phyloP scores from a whole-genome alignment of 2,113 vertebrate genomes.

The Cariama cristata region DNA sequence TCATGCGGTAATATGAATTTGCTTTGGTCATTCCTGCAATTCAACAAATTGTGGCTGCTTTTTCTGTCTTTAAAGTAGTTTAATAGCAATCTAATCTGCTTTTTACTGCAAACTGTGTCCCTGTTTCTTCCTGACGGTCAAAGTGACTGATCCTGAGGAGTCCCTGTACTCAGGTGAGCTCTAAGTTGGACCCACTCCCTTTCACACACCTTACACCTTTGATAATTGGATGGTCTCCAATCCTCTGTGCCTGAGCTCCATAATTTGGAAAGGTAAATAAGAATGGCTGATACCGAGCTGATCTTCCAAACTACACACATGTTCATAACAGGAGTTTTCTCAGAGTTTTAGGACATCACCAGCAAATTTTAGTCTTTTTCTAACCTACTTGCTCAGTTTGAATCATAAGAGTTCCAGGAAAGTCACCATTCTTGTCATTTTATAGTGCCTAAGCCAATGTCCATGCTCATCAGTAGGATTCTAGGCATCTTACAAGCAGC shows the following conservation, averaged over 20 bases:
- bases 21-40: not conserved
- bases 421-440: not conserved
- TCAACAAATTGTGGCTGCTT: not conserved
- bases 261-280: not conserved
- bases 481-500: not conserved
- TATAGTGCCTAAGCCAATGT: not conserved
- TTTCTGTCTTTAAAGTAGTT: not conserved
- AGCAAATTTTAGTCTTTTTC: not conserved
- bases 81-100: not conserved
- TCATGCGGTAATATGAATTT: not conserved
- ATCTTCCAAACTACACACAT: not conserved
- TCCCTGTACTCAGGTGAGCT: not conserved
- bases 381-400: not conserved
- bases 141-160: not conserved
- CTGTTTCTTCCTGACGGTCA: not conserved
- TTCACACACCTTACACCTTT: not conserved
- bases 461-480: not conserved
- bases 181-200: not conserved
- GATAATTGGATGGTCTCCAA: not conserved
- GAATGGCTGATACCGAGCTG: not conserved
- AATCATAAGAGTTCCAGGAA: not conserved
- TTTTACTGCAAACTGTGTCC: not conserved
- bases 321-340: not conserved
- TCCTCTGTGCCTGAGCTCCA: not conserved
- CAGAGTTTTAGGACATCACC: not conserved